Conservation (phyloP, 2,888 invertebrate species). For the Mesorhabditis spiculigera region DNA sequence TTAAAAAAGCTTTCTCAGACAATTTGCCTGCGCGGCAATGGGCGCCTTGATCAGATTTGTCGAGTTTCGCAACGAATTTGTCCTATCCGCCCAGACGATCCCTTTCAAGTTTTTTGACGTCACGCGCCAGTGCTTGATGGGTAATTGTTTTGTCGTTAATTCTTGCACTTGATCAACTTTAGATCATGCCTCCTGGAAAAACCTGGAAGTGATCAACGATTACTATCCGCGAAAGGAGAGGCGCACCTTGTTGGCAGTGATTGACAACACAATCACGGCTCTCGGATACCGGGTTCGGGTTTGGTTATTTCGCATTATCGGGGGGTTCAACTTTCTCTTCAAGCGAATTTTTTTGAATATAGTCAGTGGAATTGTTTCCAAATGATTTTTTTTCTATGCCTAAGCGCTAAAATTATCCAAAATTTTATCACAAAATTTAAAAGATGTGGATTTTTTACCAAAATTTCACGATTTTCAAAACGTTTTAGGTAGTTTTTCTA, state of each 20-base stretch:
- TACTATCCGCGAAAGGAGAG: slow-evolving; percentile 44
- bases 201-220: slow-evolving; percentile 64
- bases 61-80: not conserved
- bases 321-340: too few species aligned
- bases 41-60: not conserved
- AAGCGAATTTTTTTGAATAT: too few species aligned
- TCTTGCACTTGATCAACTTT: not conserved
- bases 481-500: too few species aligned
- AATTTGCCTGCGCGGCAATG: not conserved
- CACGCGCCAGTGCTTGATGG: not conserved
- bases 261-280: slow-evolving; percentile 71
- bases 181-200: slow-evolving; percentile 78
- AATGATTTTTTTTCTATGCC: too few species aligned
- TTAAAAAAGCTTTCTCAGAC: not conserved
- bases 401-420: too few species aligned
- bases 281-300: slow-evolving; percentile 53
- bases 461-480: too few species aligned
- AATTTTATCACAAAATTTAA: too few species aligned
- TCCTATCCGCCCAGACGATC: not conserved
- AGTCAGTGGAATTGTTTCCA: too few species aligned
- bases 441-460: too few species aligned
- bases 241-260: slow-evolving; percentile 68
- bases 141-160: not conserved
- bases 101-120: not conserved
- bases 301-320: too few species aligned